Percentiles rank a stretch among this genome's conserved stretches.
These are phyloP conservation scores for Aphelinus certus DNA, from an alignment of 1,140 invertebrate species.

Conservation along the genomic window DNA sequence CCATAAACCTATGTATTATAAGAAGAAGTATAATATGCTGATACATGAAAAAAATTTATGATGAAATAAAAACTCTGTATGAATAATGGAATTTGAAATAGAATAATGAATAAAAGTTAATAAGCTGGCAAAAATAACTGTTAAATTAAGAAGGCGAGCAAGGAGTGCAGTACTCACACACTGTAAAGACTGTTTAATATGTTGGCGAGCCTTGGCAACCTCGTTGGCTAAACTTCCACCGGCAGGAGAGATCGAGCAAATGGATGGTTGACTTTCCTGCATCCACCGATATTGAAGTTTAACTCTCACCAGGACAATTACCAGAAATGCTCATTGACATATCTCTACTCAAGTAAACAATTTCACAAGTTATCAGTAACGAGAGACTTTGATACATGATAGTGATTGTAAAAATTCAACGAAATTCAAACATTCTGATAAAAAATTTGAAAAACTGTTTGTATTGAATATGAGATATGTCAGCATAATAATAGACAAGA, in stretches of 20 bases:
- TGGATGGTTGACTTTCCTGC: slow-evolving; percentile 55
- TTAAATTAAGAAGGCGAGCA: slow-evolving; percentile 25
- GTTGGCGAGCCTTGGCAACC: slow-evolving; percentile 68
- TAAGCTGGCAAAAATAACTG: slow-evolving; percentile 23
- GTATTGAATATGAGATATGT: not conserved
- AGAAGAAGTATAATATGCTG: no score
- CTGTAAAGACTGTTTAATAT: slow-evolving; percentile 69
- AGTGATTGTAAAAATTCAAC: no score
- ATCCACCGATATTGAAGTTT: slow-evolving; percentile 57
- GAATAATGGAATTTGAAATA: not conserved
- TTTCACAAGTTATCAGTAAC: no score
- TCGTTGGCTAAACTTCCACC: slow-evolving; percentile 66
- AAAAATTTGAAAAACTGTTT: slow-evolving; percentile 10
- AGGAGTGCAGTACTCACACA: slow-evolving; percentile 65
- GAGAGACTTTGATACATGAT: no score
- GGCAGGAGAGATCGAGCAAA: slow-evolving; percentile 54
- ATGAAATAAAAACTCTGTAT: slow-evolving; percentile 6
- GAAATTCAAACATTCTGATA: no score
- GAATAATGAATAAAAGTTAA: slow-evolving; percentile 15
- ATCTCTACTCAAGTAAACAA: slow-evolving; percentile 39
- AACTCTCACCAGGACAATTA: slow-evolving; percentile 51
- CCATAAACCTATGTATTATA: no score
- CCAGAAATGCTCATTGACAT: slow-evolving; percentile 38
- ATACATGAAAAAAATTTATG: no score
- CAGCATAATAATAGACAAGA: not conserved